phyloP scores from a whole-genome alignment of 2,797 vertebrate species.

The Chrosomus eos region DNA sequence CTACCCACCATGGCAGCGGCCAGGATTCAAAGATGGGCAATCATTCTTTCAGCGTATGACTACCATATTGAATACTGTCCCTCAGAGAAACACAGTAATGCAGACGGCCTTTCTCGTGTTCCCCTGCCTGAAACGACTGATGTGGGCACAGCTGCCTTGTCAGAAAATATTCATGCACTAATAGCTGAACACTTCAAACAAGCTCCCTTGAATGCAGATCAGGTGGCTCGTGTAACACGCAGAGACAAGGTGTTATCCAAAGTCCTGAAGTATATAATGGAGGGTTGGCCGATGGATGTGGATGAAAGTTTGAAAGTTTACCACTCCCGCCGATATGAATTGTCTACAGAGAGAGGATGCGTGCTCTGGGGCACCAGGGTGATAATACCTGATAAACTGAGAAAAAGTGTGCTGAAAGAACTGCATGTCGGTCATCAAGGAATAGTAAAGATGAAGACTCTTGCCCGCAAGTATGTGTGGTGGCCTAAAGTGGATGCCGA shows the following conservation, averaged over 20 bases:
- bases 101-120: conserved; percentile 31
- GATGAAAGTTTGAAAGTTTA: too few species aligned
- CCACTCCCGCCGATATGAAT: too few species aligned
- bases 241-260: conserved; percentile 17
- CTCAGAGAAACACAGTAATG: conserved; percentile 46
- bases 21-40: conserved; percentile 43
- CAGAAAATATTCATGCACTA: conserved; percentile 32
- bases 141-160: not conserved
- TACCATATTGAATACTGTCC: conserved; percentile 45
- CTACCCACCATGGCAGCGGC: conserved; percentile 28
- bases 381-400: too few species aligned
- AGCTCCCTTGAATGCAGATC: conserved; percentile 25
- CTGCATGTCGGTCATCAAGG: too few species aligned
- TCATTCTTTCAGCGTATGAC: conserved; percentile 50
- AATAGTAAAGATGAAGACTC: too few species aligned
- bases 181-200: conserved; percentile 30
- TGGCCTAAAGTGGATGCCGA: too few species aligned
- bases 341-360: too few species aligned
- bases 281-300: too few species aligned
- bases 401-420: too few species aligned
- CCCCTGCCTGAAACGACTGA: conserved; percentile 44
- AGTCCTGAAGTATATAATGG: conserved; percentile 35
- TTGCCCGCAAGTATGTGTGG: too few species aligned
- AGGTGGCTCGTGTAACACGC: conserved; percentile 5
- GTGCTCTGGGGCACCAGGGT: too few species aligned